These are phyloP conservation scores for Trachops cirrhosus DNA, from an alignment of 2,797 vertebrate genomes.

Conservation along the genomic window DNA sequence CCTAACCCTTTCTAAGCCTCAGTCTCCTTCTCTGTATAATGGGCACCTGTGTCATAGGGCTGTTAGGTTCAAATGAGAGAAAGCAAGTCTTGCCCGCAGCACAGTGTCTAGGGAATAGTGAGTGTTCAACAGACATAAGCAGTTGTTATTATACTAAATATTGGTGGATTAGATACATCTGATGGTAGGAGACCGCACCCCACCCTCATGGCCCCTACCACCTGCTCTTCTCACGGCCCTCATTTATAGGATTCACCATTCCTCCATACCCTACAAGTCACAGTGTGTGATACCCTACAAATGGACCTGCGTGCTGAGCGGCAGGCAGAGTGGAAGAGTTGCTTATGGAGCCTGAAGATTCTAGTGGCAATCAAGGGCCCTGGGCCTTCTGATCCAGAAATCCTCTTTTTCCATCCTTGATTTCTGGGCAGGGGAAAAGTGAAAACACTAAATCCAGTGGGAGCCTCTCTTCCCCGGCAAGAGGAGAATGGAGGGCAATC, in stretches of 20 bases:
- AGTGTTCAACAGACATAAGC: background rate
- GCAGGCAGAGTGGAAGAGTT: background rate
- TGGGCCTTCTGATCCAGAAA: background rate
- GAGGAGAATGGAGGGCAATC: fast-evolving
- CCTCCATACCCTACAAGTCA: background rate
- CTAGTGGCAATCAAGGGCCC: background rate
- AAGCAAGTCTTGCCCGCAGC: background rate
- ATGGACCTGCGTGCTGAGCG: background rate
- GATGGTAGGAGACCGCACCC: background rate
- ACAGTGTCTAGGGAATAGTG: background rate
- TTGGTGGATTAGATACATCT: background rate
- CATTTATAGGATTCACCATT: background rate
- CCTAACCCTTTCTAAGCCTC: background rate
- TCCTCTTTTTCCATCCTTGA: background rate
- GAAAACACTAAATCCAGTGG: background rate
- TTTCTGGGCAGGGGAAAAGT: background rate
- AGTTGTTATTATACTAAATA: background rate
- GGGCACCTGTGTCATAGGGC: background rate
- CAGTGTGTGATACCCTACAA: background rate
- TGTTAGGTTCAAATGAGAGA: background rate
- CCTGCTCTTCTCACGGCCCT: no score
- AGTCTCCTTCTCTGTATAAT: background rate
- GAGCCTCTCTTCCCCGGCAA: background rate
- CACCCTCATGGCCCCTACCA: no score
- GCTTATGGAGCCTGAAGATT: background rate